phyloP scores from a whole-genome alignment of 1,140 invertebrate genomes.

The Lepidurus arcticus region DNA sequence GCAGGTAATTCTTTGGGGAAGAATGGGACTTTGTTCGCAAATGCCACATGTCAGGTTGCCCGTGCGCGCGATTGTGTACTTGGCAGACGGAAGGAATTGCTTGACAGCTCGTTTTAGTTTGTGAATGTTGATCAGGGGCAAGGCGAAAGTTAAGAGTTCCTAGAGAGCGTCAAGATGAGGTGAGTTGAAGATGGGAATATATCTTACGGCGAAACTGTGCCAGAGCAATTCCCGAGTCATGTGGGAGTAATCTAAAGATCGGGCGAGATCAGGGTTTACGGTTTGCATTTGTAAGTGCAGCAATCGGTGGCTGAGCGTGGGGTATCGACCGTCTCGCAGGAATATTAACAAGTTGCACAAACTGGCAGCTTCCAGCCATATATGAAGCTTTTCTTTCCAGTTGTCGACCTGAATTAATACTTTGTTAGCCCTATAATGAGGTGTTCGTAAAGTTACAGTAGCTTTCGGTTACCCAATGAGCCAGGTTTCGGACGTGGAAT shows the following conservation, averaged over 20 bases:
- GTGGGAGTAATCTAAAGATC: conserved; percentile 4
- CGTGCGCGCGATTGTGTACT: not conserved
- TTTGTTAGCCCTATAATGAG: not conserved
- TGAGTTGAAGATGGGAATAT: not conserved
- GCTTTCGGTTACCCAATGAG: not conserved
- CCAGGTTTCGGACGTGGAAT: not conserved
- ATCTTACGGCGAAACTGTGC: not conserved
- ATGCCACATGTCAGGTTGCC: not conserved
- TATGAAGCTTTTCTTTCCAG: conserved; percentile 13
- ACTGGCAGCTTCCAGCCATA: conserved; percentile 9
- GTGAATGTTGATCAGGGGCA: not conserved
- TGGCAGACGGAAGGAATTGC: conserved; percentile 7
- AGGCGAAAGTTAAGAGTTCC: not conserved
- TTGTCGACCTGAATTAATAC: not conserved
- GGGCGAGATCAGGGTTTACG: not conserved
- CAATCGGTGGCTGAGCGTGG: not conserved
- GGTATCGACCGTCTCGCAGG: conserved; percentile 1
- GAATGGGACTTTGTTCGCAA: not conserved
- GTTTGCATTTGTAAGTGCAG: not conserved
- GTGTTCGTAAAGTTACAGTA: not conserved
- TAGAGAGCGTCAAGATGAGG: not conserved
- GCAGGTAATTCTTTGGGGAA: conserved; percentile 2
- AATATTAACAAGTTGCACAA: conserved; percentile 3
- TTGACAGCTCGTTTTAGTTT: conserved; percentile 9
- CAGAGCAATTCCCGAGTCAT: conserved; percentile 14